A percentile compares a stretch with the other conserved stretches of the same genome.
Evolutionary conservation across 2,113 vertebrate genomes (phyloP).

Genomic region (Ondatra zibethicus): DNA sequence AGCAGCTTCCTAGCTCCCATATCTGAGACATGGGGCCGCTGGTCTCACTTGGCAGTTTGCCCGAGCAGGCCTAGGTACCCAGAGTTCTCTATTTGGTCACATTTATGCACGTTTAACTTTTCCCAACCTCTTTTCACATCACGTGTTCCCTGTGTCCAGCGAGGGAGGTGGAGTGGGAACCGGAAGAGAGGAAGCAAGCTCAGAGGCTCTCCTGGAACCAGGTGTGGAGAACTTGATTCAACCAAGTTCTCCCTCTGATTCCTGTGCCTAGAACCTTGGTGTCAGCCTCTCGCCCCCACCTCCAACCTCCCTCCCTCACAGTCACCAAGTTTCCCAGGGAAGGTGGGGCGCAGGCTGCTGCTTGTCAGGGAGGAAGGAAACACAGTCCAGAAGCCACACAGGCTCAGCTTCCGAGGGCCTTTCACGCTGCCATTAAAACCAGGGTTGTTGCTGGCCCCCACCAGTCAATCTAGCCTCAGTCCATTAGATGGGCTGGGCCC

Average conservation of each 20-base stretch:
- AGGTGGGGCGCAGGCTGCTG: background rate
- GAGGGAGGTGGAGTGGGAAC: background rate
- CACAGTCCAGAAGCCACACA: too few species aligned
- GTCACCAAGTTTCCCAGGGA: background rate
- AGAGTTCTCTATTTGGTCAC: background rate
- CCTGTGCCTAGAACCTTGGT: background rate
- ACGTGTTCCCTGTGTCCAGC: background rate
- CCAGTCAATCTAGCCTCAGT: background rate
- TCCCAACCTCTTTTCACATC: background rate
- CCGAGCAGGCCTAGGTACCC: slow-evolving; percentile 1
- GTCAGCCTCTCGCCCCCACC: too few species aligned
- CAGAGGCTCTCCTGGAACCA: background rate
- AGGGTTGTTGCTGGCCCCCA: background rate
- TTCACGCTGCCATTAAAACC: background rate
- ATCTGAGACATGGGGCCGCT: slow-evolving; percentile 8
- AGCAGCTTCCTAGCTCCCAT: background rate
- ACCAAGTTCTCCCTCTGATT: background rate
- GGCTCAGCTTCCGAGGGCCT: background rate
- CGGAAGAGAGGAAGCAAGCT: background rate
- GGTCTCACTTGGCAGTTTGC: slow-evolving; percentile 35
- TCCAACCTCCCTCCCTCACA: background rate
- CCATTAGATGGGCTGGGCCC: slow-evolving; percentile 19
- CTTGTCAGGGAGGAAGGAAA: background rate
- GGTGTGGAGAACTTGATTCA: background rate
- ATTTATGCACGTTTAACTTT: slow-evolving; percentile 36